Evolutionary conservation across 2,113 vertebrate species (phyloP), one percentile per base, ranked within the genome.

Genomic region (Cyanocitta stelleri): DNA sequence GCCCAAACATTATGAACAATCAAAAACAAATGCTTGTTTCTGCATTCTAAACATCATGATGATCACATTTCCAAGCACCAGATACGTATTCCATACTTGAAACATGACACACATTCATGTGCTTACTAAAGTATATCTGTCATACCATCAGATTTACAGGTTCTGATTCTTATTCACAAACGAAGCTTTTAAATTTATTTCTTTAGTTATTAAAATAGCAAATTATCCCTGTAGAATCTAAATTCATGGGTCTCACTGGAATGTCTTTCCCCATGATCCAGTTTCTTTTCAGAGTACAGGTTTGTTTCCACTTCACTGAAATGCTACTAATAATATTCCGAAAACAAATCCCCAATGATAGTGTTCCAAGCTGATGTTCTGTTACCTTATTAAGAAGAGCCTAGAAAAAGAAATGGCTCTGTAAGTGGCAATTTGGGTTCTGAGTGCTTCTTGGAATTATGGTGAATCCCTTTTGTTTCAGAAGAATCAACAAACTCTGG

Each of bases 311-410:
- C 71, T 94, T 84, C 95, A 95, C 79, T 85, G 90, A 94, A 93
- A 96, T 35, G 95, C 88, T 96, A 87, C 75, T 95, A 96, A 97
- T 83, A 97, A 96, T 94, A 97, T 97, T 96, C 93, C 96, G 87
- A 96, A 96, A 97, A 87, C 96, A 96, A 96, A 89, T 95, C 97
- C 91, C 78, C 88, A 95, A 90, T 85, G 93, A 95, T 54, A 88
- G 81, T 44, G 93, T 97, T 97, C 95, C 81, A 97, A 95, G 93
- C 17, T 87, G 85, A 81, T 56, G 76, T 93, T 95, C 90, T 90
- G 82, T 92, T 97, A 79, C 92, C 81, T 95, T 95, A 87, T 95
- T 82, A 95, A 95, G 88, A 93, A 87, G 27, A 48, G 96, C 35
- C 93, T 94, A 84, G 94, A 74, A 90, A 93, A 93, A 85, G 86